These are phyloP conservation scores for Leucophenga varia DNA, from an alignment of 1,140 invertebrate species.

Conservation along the genomic window DNA sequence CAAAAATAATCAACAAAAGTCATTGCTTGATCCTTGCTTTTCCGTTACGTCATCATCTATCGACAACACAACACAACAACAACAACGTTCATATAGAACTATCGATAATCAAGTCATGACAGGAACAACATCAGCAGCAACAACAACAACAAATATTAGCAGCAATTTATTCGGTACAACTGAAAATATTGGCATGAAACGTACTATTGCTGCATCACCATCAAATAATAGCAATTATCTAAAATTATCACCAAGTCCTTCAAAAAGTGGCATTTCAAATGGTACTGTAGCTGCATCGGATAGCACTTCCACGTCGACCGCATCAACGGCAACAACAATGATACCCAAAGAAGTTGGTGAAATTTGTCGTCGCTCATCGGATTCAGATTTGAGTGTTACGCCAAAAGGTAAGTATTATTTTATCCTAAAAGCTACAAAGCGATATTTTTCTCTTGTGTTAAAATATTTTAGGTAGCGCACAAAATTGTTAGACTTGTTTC, in stretches of 20 bases:
- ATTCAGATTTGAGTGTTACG: slow-evolving; percentile 86
- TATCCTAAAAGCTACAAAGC: no score
- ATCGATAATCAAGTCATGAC: slow-evolving; percentile 21
- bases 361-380: slow-evolving; percentile 77
- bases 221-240: no score
- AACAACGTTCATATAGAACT: slow-evolving; percentile 31
- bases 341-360: slow-evolving; percentile 24
- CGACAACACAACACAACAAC: slow-evolving; percentile 26
- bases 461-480: no score
- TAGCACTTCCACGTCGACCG: background rate
- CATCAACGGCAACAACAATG: no score
- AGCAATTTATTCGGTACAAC: no score
- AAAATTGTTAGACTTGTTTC: no score
- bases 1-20: slow-evolving; percentile 26
- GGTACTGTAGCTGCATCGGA: slow-evolving; percentile 7
- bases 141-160: no score
- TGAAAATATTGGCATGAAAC: no score
- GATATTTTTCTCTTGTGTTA: no score
- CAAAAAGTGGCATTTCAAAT: slow-evolving; percentile 6
- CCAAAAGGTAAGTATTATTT: slow-evolving; percentile 81
- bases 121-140: no score
- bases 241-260: slow-evolving; percentile 18
- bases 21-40: slow-evolving; percentile 52
- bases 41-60: slow-evolving; percentile 37
- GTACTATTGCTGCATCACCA: no score